A percentile compares a stretch with the other conserved stretches of the same genome.
These are phyloP conservation scores for Parnassius apollo DNA, from an alignment of 2,888 invertebrate species.

Conservation along the genomic window DNA sequence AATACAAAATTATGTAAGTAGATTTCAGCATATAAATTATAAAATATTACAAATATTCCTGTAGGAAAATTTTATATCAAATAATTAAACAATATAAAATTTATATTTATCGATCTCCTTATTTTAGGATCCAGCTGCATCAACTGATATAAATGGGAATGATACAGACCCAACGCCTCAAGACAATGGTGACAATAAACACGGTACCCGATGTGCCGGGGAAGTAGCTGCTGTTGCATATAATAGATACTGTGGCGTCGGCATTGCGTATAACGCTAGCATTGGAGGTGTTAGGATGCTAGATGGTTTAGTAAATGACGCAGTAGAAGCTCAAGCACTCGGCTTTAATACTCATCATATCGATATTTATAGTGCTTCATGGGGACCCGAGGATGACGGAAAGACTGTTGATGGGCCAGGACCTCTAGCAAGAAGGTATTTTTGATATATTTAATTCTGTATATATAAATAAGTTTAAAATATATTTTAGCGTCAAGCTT, in stretches of 20 bases:
- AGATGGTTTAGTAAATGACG: conserved; percentile 98
- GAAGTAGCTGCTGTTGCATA: conserved; percentile 98
- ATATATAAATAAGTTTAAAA: background rate
- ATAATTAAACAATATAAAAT: too few species aligned
- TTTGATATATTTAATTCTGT: background rate
- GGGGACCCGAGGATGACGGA: conserved; percentile 98
- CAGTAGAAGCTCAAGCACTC: conserved; percentile 95
- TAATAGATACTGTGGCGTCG: conserved; percentile 98
- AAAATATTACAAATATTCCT: too few species aligned
- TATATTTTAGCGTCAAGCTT: conserved; percentile 32
- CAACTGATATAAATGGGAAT: conserved; percentile 98
- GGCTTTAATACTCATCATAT: conserved; percentile 96
- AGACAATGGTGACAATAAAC: conserved; percentile 99
- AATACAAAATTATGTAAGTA: conserved; percentile 87
- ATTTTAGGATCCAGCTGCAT: conserved; percentile 93
- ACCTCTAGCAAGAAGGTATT: conserved; percentile 87
- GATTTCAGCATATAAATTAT: too few species aligned
- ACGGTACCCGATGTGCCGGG: conserved; percentile 98
- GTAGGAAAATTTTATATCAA: too few species aligned
- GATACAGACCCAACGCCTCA: conserved; percentile 99
- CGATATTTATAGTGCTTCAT: conserved; percentile 97
- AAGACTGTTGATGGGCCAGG: conserved; percentile 98
- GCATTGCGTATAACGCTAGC: conserved; percentile 97
- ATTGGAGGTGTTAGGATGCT: conserved; percentile 98
- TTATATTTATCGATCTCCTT: too few species aligned